Conservation (phyloP, 2,888 invertebrate genomes). For the Malachius bipustulatus region DNA sequence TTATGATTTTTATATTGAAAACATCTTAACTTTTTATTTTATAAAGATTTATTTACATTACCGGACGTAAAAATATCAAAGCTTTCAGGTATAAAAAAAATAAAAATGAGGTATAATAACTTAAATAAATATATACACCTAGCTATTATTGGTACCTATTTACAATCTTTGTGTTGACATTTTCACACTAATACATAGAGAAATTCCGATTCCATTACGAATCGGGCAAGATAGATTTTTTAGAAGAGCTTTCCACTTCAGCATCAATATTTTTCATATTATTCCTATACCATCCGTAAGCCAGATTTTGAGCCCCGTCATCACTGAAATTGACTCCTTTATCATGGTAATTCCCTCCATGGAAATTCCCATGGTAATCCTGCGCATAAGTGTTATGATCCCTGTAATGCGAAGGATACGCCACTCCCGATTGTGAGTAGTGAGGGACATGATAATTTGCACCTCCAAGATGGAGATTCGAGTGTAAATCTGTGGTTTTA, state of each 20-base stretch:
- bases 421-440: slow-evolving; percentile 64
- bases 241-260: slow-evolving; percentile 23
- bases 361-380: slow-evolving; percentile 26
- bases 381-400: slow-evolving; percentile 33
- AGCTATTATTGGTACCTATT: background rate
- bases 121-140: slow-evolving; percentile 12
- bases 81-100: too few species aligned
- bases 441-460: slow-evolving; percentile 46
- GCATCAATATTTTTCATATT: slow-evolving; percentile 41
- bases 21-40: too few species aligned
- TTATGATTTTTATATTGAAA: too few species aligned
- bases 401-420: slow-evolving; percentile 45
- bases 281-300: slow-evolving; percentile 60
- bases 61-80: too few species aligned
- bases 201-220: too few species aligned
- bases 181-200: too few species aligned
- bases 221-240: slow-evolving; percentile 37
- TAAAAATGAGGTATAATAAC: too few species aligned
- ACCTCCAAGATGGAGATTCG: slow-evolving; percentile 35
- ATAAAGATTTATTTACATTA: too few species aligned
- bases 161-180: too few species aligned
- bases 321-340: slow-evolving; percentile 55
- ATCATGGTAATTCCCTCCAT: slow-evolving; percentile 27
- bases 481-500: slow-evolving; percentile 55
- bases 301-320: slow-evolving; percentile 52